Evolutionary conservation across 2,888 invertebrate genomes (phyloP).

Genomic region (Noctua janthe): DNA sequence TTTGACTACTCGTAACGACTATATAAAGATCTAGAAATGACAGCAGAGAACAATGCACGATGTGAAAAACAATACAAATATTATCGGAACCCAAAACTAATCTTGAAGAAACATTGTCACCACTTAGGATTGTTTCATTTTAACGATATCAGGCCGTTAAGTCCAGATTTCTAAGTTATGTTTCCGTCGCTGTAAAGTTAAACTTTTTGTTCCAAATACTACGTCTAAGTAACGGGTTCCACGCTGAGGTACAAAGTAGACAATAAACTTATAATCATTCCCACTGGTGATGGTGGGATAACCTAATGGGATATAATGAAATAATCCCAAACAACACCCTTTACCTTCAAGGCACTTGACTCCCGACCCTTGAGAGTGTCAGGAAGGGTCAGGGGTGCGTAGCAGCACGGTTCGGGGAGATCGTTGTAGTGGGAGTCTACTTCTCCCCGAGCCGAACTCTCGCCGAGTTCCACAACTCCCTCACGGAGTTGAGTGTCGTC

Average conservation of each 20-base stretch:
- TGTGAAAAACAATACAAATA: not conserved
- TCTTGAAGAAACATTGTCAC: not conserved
- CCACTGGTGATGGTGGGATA: not conserved
- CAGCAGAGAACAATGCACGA: not conserved
- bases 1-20: not conserved
- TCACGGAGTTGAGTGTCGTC: too few species aligned
- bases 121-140: not conserved
- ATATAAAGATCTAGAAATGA: not conserved
- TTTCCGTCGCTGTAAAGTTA: not conserved
- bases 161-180: not conserved
- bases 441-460: too few species aligned
- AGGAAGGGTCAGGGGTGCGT: too few species aligned
- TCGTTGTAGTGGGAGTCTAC: too few species aligned
- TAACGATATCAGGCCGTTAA: not conserved
- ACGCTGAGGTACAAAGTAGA: not conserved
- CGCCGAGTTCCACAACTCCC: too few species aligned
- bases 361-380: too few species aligned
- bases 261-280: not conserved
- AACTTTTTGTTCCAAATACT: not conserved
- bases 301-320: not conserved
- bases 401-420: too few species aligned
- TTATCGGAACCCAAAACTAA: not conserved
- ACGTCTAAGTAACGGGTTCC: not conserved
- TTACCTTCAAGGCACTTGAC: constrained; percentile 10
- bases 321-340: constrained; percentile 24